Base-by-base conservation (phyloP, 2,888 invertebrate genomes). In the Polydrusus pterygomalis region DNA sequence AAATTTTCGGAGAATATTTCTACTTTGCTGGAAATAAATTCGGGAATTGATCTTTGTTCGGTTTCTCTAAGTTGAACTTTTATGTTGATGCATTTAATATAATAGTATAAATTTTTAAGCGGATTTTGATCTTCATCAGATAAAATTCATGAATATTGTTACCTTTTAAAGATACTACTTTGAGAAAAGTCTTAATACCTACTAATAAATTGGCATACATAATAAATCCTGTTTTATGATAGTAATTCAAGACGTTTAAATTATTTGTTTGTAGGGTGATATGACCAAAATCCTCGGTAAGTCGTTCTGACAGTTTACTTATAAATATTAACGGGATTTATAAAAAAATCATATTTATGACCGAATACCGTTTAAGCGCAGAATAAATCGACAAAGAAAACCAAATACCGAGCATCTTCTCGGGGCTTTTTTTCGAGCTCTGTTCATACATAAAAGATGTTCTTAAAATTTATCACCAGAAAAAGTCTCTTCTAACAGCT, bases 371-470 rank as follows among this genome's bases (percentile, higher is more conserved):
- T 68, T 68, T 68, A 68, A 68, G 68, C 54, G 54, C 3, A n/a
- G 68, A 68, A 34, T 40, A 40, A 68, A 40, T 54, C 40, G 40
- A 68, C 68, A 68, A 68, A 68, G 68, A 43, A 68, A 68, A 68
- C 68, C 68, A 68, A 68, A 68, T 68, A 68, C 68, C 68, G 18
- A 51, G 20, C 54, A 56, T 54, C 68, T 68, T 56, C 43, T 56
- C 65, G 20, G 20, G 20, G 54, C 51, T 56, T 68, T 68, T 67
- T 68, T 56, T 34, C 54, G 20, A 54, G 68, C 68, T 68, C 40
- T 47, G 25, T 40, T 68, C 68, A 68, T 68, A 68, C 68, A 68
- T 68, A 68, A 68, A 68, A 68, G 68, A 68, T 68, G 68, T 43
- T 54, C 51, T 54, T 56, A 68, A 54, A 68, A 68, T 68, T 68